These are phyloP conservation scores for Oreocharis arfaki DNA, from an alignment of 2,113 vertebrate genomes.

Conservation along the genomic window DNA sequence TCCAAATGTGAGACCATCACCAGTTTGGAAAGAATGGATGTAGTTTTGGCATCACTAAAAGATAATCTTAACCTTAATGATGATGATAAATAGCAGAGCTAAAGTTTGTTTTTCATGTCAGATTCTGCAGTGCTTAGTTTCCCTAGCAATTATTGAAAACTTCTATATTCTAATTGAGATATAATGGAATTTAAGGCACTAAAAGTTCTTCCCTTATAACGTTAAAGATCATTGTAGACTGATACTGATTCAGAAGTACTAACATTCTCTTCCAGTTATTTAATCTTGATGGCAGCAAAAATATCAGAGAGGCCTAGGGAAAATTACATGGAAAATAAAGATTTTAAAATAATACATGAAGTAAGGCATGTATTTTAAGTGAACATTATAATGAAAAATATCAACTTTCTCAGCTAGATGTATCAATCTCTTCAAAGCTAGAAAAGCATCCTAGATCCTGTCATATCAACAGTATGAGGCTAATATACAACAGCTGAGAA, in stretches of 20 bases:
- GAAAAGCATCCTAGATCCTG: not conserved
- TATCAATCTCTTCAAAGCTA: not conserved
- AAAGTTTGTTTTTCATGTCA: not conserved
- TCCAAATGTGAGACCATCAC: not conserved
- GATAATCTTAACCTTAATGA: not conserved
- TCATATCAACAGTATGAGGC: not conserved
- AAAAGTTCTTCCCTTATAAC: not conserved
- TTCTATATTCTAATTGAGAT: not conserved
- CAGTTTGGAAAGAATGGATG: not conserved
- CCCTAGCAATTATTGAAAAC: not conserved
- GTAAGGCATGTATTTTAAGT: not conserved
- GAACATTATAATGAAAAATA: not conserved
- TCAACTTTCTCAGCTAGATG: not conserved
- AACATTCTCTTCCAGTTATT: not conserved
- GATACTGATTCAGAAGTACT: not conserved
- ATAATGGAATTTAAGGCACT: not conserved
- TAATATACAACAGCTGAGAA: not conserved
- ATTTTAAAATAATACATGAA: not conserved
- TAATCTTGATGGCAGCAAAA: not conserved
- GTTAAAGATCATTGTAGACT: not conserved
- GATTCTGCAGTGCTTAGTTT: not conserved
- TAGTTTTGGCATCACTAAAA: not conserved
- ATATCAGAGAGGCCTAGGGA: not conserved
- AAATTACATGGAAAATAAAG: not conserved
- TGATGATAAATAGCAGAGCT: not conserved